Evolutionary conservation across 2,113 vertebrate genomes (phyloP), one percentile per base, ranked within the genome.

Genomic region (Brachypodius melanocephalos): DNA sequence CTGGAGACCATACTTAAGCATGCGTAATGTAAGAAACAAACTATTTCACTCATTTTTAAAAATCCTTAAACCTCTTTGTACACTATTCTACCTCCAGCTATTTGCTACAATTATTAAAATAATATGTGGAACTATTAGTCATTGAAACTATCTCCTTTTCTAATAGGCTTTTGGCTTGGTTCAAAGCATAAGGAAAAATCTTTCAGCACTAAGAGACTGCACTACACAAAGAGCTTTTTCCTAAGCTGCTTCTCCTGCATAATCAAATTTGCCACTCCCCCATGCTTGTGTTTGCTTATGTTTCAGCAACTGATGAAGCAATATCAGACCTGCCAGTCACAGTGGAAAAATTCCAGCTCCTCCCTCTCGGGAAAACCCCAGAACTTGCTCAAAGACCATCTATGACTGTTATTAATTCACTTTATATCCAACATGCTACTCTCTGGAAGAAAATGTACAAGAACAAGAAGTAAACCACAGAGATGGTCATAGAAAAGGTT

Each of bases 261-360:
- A 29, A 87, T 61, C 22, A 57, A 28, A n/a, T 73, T 48, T 79
- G 61, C 74, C 54, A 88, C 59, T 82, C 54, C 40, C 40, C n/a
- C 36, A 31, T 36, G 72, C 71, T 15, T 73, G 26, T 34, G 38
- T 93, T 58, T 58, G 78, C 72, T 79, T 42, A 34, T 28, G 32
- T 59, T 93, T 61, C 63, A 71, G 72, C 63, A 74, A 86, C 43
- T 22, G 59, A 88, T 90, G 88, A 97, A 83, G 79, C 59, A 94
- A 22, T 36, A 86, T 17, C 63, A 55, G 59, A 83, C 26, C 55
- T 32, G 31, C 49, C 78, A 83, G 25, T 74, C 59, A 90, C 8
- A 80, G 18, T 5, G 32, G 73, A 94, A 71, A 83, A 91, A 85
- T 66, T 62, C 31, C 48, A 87, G 66, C 49, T 82, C 79, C 77